Percentiles rank a stretch among this genome's conserved stretches.
These are phyloP conservation scores for Gopherus flavomarginatus DNA, from an alignment of 2,113 vertebrate genomes.

Conservation along the genomic window DNA sequence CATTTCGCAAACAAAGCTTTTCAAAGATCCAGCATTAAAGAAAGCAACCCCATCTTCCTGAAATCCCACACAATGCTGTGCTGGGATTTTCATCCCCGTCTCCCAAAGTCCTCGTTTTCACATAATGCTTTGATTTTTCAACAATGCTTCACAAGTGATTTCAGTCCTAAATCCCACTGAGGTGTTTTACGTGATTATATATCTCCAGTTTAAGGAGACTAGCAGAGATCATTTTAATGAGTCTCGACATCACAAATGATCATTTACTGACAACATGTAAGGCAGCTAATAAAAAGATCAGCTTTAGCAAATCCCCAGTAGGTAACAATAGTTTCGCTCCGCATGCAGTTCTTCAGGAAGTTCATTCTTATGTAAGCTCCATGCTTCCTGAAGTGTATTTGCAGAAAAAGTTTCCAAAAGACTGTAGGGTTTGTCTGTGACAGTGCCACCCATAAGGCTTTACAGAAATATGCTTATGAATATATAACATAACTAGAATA, in stretches of 20 bases:
- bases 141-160: neutral
- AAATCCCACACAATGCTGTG: neutral
- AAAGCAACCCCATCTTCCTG: neutral
- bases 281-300: neutral
- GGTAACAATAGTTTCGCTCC: neutral
- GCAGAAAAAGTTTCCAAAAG: neutral
- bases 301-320: neutral
- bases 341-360: neutral
- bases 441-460: too few species aligned
- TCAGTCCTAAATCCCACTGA: neutral
- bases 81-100: neutral
- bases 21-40: neutral
- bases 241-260: neutral
- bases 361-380: neutral
- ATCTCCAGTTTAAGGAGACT: neutral
- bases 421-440: neutral
- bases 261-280: neutral
- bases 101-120: neutral
- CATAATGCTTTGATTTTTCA: neutral
- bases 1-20: neutral
- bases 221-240: neutral
- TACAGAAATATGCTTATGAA: too few species aligned
- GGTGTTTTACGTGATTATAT: neutral
- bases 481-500: too few species aligned
- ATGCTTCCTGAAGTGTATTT: neutral